Base-by-base conservation (phyloP, 2,888 invertebrate species). In the Mesorhabditis spiculigera region DNA sequence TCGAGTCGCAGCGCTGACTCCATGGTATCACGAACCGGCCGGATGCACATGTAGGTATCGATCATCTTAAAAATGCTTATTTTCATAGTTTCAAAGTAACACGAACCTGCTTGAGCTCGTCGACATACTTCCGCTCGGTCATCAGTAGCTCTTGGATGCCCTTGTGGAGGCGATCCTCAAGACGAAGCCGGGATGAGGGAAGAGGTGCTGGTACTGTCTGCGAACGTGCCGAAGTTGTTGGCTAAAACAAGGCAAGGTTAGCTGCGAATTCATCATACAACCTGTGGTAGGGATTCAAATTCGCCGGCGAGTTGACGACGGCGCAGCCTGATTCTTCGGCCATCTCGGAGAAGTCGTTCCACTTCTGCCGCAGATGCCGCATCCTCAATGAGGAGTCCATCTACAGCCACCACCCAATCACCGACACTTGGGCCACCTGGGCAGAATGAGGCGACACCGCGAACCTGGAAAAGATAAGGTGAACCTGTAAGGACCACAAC, bases 41-140 rank as follows among this genome's bases (percentile, higher is more conserved):
- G 63, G 70, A 76, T 77, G 44, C 72, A 67, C 50, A 78, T 63
- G 64, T 75, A 78, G 45, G 73, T 67, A 10, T 77, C 75, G 58
- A 76, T 72, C 76, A 77, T 78, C 77, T 77, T 70, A 67, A 75
- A 4, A 28, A 44, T n/a, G 43, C 43, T 43, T 64, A 43, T 13
- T 16, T 3, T 43, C 45, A 13, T 13, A 10, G 13, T 67, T 50
- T 16, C 28, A 43, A 42, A 45, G 45, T 67, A 45, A 3, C n/a
- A 10, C 64, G 8, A 5, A 79, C 79, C 74, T 78, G 77, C 66
- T 73, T 72, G 65, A 80, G 50, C 62, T 76, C 78, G 16, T 68
- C 71, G 44, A 80, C 80, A 63, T 80, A 80, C 68, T 76, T 76
- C 73, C 73, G 74, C 65, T 80, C 80, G 10, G 80, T 80, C 58